Percentiles rank a stretch among this genome's conserved stretches.
These are phyloP conservation scores for Cheumatopsyche charites DNA, from an alignment of 1,140 invertebrate genomes.

Conservation along the genomic window DNA sequence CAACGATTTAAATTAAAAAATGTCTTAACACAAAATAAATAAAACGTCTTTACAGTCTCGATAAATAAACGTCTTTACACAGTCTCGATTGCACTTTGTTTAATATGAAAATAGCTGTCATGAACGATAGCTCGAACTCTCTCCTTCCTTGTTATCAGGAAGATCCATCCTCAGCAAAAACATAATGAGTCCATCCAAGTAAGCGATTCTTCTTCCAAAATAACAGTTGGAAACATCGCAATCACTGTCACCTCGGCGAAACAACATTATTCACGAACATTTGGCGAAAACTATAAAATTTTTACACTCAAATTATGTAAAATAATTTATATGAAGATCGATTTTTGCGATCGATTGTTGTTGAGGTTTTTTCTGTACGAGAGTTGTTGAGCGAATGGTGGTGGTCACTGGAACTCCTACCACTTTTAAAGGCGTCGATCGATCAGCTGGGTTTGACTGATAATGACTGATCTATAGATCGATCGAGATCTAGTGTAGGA, in stretches of 20 bases:
- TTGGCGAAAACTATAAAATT: too few species aligned
- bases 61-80: background rate
- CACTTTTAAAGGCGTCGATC: slow-evolving; percentile 16
- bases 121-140: slow-evolving; percentile 6
- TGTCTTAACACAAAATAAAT: background rate
- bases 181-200: slow-evolving; percentile 40
- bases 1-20: slow-evolving; percentile 2
- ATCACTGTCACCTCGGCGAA: background rate
- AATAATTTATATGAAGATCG: too few species aligned
- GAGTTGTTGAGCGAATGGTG: background rate
- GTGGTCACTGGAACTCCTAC: background rate
- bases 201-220: slow-evolving; percentile 8
- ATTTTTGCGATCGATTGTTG: background rate
- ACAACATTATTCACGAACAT: slow-evolving; percentile 12
- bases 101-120: background rate
- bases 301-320: too few species aligned
- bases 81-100: background rate
- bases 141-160: slow-evolving; percentile 35
- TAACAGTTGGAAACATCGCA: too few species aligned
- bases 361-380: slow-evolving; percentile 1
- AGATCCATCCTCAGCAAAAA: slow-evolving; percentile 43
- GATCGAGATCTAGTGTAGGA: too few species aligned
- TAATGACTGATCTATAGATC: too few species aligned
- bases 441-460: too few species aligned
- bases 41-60: background rate